phyloP scores from a whole-genome alignment of 2,113 vertebrate species.

The Calyptommatus sinebrachiatus region DNA sequence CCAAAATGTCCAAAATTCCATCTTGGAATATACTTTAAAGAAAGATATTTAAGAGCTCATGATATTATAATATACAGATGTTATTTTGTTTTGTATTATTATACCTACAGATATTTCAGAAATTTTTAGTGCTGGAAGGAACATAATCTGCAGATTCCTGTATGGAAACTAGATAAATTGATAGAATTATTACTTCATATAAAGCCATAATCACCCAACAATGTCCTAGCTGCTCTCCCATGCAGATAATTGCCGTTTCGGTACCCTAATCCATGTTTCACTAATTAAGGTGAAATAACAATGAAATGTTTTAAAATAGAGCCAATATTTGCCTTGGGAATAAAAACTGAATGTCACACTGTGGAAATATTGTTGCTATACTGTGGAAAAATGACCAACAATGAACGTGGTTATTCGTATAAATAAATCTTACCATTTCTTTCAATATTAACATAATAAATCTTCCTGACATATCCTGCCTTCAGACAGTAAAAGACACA shows the following conservation, averaged over 20 bases:
- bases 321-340: neutral
- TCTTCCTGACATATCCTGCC: constrained; percentile 5
- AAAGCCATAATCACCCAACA: constrained; percentile 1
- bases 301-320: constrained; percentile 25
- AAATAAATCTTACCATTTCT: constrained; percentile 10
- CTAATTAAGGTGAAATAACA: neutral
- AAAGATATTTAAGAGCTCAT: too few relatives aligned
- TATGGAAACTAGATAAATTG: neutral
- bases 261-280: neutral
- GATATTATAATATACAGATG: too few relatives aligned
- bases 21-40: too few relatives aligned
- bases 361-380: neutral
- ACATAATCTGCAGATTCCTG: neutral
- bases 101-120: too few relatives aligned
- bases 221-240: neutral
- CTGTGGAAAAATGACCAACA: constrained; percentile 15
- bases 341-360: neutral
- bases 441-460: constrained; percentile 3
- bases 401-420: constrained; percentile 28
- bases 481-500: neutral
- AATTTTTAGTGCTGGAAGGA: too few relatives aligned
- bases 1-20: too few relatives aligned
- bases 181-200: constrained; percentile 10
- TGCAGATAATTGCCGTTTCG: constrained; percentile 16
- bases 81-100: too few relatives aligned